A percentile compares a stretch with the other conserved stretches of the same genome.
phyloP scores from a whole-genome alignment of 2,797 vertebrate genomes.

The Odontamblyopus lacepedii region DNA sequence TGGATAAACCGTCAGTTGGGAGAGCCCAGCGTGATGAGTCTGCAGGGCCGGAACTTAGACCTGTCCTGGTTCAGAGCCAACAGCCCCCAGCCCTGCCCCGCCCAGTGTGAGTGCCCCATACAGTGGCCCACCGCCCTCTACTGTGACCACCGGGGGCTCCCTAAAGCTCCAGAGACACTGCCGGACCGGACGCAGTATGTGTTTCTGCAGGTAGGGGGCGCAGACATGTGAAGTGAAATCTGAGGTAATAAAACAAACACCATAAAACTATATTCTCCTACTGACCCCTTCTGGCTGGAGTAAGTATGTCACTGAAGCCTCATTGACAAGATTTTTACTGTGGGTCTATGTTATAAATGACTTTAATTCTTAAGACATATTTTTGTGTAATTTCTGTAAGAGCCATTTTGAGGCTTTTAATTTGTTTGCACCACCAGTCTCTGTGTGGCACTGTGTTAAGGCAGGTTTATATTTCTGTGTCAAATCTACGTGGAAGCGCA shows the following conservation, averaged over 20 bases:
- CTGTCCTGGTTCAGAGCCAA: constrained; percentile 66
- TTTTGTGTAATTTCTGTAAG: no score
- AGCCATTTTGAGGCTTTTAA: no score
- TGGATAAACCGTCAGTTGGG: constrained; percentile 74
- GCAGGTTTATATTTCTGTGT: no score
- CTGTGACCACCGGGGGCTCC: constrained; percentile 72
- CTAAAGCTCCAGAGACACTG: constrained; percentile 54
- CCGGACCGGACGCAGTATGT: constrained; percentile 71
- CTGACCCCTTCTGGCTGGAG: constrained; percentile 10
- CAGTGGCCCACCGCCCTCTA: constrained; percentile 80
- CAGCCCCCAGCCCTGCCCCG: constrained; percentile 67
- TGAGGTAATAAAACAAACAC: not conserved
- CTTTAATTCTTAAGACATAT: no score
- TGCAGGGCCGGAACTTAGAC: constrained; percentile 68
- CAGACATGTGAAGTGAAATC: no score
- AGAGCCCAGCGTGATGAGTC: constrained; percentile 78
- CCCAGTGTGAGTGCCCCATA: constrained; percentile 77
- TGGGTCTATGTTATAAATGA: no score
- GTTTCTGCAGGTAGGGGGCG: constrained; percentile 72
- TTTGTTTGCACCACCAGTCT: no score
- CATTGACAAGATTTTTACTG: no score
- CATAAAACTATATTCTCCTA: constrained; percentile 17
- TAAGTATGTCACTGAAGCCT: not conserved
- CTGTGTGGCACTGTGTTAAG: no score
- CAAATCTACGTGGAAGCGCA: no score